A percentile compares a stretch with the other conserved stretches of the same genome.
These are phyloP conservation scores for Chaetops frenatus DNA, from an alignment of 2,113 vertebrate species.

Conservation along the genomic window DNA sequence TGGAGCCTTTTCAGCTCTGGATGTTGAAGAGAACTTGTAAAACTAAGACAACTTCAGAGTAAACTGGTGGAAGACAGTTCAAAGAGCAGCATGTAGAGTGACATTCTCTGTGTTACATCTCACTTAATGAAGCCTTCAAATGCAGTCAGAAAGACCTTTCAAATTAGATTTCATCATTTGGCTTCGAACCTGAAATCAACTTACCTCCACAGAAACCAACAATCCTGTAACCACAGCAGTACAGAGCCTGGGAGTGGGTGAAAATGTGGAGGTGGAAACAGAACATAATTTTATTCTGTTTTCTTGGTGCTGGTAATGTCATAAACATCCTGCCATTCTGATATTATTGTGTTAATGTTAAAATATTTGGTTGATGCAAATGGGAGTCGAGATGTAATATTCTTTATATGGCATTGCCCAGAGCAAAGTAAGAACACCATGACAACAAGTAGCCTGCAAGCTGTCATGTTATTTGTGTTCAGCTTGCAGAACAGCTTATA, in stretches of 20 bases:
- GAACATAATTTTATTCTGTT: conserved; percentile 41
- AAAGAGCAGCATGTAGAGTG: neutral
- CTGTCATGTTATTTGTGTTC: conserved; percentile 67
- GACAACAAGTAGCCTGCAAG: conserved; percentile 61
- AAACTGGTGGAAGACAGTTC: neutral
- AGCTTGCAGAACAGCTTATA: conserved; percentile 42
- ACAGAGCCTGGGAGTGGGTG: neutral
- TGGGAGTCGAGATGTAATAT: conserved; percentile 52
- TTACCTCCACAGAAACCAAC: conserved; percentile 3
- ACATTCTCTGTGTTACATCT: neutral
- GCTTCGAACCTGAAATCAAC: conserved; percentile 1
- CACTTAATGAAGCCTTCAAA: neutral
- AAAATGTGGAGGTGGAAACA: neutral
- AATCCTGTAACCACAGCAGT: neutral
- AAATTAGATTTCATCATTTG: conserved; percentile 28
- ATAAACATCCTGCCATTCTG: conserved; percentile 49
- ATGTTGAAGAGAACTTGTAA: neutral
- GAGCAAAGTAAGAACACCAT: conserved; percentile 56
- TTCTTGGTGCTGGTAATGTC: conserved; percentile 40
- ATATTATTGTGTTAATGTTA: conserved; percentile 52
- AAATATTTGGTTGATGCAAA: conserved; percentile 68
- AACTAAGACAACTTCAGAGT: neutral
- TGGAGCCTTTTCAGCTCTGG: neutral
- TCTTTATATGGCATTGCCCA: conserved; percentile 63
- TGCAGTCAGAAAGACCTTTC: neutral